Conservation (phyloP, 2,888 invertebrate species). For the Habroteleia sp. region DNA sequence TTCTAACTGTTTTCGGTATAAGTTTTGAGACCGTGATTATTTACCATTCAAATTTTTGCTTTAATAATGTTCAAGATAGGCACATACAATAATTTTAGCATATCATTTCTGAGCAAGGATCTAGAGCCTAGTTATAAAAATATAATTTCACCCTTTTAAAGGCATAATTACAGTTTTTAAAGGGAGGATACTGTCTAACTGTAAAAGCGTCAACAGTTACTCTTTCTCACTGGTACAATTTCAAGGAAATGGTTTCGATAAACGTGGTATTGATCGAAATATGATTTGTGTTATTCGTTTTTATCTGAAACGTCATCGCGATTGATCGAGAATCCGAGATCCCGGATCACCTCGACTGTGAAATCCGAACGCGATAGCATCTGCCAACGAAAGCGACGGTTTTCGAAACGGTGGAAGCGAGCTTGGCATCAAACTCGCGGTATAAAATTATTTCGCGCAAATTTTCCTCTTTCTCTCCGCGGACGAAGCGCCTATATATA, state of each 20-base stretch:
- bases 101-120: conserved; percentile 9
- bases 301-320: conserved; percentile 17
- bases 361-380: conserved; percentile 15
- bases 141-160: conserved; percentile 45
- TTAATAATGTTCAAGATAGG: no score
- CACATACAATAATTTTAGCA: conserved; percentile 17
- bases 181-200: conserved; percentile 42
- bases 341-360: conserved; percentile 21
- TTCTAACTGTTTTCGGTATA: no score
- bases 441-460: conserved; percentile 51
- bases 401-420: conserved; percentile 5
- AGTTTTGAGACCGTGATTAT: no score
- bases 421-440: conserved; percentile 7
- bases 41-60: no score
- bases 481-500: conserved; percentile 43
- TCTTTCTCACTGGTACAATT: conserved; percentile 39
- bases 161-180: conserved; percentile 46
- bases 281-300: conserved; percentile 15
- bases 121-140: conserved; percentile 20
- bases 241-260: conserved; percentile 37
- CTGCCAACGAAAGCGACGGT: conserved; percentile 25
- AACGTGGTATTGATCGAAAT: conserved; percentile 15
- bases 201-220: conserved; percentile 45
- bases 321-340: conserved; percentile 8
- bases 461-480: conserved; percentile 31